Base-by-base conservation (phyloP, 2,113 vertebrate species). In the Dicaeum eximium region DNA sequence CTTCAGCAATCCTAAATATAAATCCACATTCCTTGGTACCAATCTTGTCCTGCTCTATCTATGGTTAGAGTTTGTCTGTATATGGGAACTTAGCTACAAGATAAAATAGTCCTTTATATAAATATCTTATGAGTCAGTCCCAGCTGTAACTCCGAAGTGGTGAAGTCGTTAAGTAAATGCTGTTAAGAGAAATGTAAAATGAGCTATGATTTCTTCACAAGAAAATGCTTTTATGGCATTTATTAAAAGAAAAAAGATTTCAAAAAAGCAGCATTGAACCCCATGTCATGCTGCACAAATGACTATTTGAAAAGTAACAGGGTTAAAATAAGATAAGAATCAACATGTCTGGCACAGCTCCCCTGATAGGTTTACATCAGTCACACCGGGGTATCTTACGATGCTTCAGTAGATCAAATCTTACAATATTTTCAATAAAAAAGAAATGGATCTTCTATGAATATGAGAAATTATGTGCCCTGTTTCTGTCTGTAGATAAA, bases 51-150 rank as follows among this genome's bases (percentile, higher is more conserved):
- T 90, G 65, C 86, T 92, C 95, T 95, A 75, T 96, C 80, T 95
- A 72, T 93, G 94, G 90, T 83, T 86, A 72, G 65, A 88, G 86
- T 93, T 95, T 96, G 82, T 84, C 95, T 97, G 93, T 96, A 96
- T 95, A 94, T 96, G 95, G 94, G 86, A 96, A 96, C 96, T 94
- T 50, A 97, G 94, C 90, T 96, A 90, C 95, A 90, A 93, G 94
- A 96, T 93, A 96, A 97, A 97, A 96, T 71, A 93, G 93, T 94
- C 61, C 82, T 96, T 94, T 95, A 94, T 93, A 97, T 97, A 97
- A 96, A 97, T 97, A 97, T 95, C 95, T 96, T 92, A 97, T 97
- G 96, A 97, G 96, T 97, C 96, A 97, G 96, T 96, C 92, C 94
- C 96, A 97, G 92, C 94, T 96, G 96, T 95, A 97, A 84, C 92